These are phyloP conservation scores for Oceanites oceanicus DNA, from an alignment of 2,113 vertebrate genomes.

Conservation along the genomic window DNA sequence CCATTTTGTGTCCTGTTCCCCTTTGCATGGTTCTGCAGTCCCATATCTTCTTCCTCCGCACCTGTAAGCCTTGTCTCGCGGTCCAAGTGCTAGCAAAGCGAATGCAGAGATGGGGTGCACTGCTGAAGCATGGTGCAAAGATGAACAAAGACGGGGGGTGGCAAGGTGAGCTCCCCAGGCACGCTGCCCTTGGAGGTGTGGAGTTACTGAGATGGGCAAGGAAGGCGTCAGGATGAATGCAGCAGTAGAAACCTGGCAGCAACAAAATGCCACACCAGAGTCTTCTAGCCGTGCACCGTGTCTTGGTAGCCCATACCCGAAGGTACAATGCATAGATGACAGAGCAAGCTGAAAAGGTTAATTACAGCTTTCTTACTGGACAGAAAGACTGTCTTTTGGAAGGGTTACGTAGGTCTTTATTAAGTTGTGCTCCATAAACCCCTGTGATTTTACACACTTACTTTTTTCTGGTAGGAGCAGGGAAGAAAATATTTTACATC, in stretches of 20 bases:
- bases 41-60: neutral
- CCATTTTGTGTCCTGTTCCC: accelerated
- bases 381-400: neutral
- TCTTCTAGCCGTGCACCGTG: neutral
- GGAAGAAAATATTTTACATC: neutral
- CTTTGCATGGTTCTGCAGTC: neutral
- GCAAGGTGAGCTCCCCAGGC: neutral
- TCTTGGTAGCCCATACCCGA: neutral
- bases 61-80: neutral
- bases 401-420: neutral
- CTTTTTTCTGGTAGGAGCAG: neutral
- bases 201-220: neutral
- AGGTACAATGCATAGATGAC: neutral
- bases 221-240: neutral
- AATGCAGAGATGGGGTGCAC: neutral
- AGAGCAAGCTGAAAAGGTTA: neutral
- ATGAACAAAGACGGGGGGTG: neutral
- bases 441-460: neutral
- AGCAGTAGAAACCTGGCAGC: neutral
- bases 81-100: neutral
- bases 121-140: neutral
- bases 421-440: neutral
- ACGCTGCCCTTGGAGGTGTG: neutral
- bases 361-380: neutral
- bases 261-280: neutral